These are phyloP conservation scores for Anguilla megastoma DNA, from an alignment of 2,797 vertebrate genomes.

Conservation along the genomic window DNA sequence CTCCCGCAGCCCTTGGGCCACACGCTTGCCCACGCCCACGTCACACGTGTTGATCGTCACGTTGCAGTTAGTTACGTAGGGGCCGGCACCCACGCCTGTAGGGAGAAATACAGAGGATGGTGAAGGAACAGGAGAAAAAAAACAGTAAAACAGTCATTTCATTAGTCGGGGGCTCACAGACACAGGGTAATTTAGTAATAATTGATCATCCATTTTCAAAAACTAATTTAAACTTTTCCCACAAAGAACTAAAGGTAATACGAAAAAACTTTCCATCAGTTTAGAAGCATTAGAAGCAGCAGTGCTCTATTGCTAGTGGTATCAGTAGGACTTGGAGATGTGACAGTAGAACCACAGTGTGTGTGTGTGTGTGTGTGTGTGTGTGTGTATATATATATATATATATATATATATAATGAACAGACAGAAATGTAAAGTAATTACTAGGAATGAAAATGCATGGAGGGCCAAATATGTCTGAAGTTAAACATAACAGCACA, in stretches of 20 bases:
- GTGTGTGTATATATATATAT: too few species aligned
- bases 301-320: neutral
- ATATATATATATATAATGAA: too few species aligned
- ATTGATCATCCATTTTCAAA: too few species aligned
- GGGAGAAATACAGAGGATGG: neutral
- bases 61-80: slow-evolving; percentile 78
- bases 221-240: too few species aligned
- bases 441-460: too few species aligned
- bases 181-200: too few species aligned
- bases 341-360: neutral
- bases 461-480: neutral
- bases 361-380: neutral
- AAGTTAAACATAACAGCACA: neutral
- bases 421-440: neutral
- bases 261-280: too few species aligned
- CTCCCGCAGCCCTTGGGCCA: slow-evolving; percentile 64
- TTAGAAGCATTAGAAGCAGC: too few species aligned
- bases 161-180: too few species aligned
- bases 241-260: too few species aligned
- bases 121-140: neutral
- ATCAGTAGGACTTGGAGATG: neutral
- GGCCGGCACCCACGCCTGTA: slow-evolving; percentile 70
- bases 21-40: slow-evolving; percentile 58
- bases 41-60: slow-evolving; percentile 74
- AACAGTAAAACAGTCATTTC: too few species aligned